Conservation (phyloP, 2,888 invertebrate genomes). For the Macrophya alboannulata region DNA sequence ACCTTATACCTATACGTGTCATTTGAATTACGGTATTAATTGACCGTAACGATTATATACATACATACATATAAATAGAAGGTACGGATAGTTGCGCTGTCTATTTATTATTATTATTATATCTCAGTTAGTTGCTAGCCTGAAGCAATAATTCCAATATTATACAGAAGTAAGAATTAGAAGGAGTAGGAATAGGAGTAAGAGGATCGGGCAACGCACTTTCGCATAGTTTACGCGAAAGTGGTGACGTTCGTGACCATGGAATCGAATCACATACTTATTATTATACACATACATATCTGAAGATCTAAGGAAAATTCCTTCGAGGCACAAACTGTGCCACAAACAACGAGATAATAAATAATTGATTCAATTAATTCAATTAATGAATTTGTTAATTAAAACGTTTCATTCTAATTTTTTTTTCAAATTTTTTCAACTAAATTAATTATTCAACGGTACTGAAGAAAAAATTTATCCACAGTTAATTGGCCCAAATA, state of each 20-base stretch:
- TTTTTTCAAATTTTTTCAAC: not conserved
- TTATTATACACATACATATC: not conserved
- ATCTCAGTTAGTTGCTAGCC: not conserved
- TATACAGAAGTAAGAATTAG: not conserved
- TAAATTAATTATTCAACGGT: not conserved
- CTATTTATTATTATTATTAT: not conserved
- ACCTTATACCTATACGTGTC: conserved; percentile 50
- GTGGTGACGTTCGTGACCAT: conserved; percentile 41
- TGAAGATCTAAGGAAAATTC: not conserved
- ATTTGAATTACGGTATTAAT: conserved; percentile 68
- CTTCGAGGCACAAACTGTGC: not conserved
- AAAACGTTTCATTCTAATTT: not conserved
- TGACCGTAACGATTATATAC: conserved; percentile 67
- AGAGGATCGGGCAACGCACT: conserved; percentile 35
- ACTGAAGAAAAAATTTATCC: no score
- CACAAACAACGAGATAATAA: not conserved
- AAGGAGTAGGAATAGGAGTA: not conserved
- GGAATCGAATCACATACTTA: not conserved
- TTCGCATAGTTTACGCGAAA: conserved; percentile 54
- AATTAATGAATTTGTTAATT: not conserved
- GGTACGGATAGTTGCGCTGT: not conserved
- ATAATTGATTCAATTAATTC: not conserved
- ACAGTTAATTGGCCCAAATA: not conserved
- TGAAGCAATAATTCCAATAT: not conserved
- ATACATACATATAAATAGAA: not conserved